Base-by-base conservation (phyloP, 2,888 invertebrate species). In the Dicyrtomina minuta region DNA sequence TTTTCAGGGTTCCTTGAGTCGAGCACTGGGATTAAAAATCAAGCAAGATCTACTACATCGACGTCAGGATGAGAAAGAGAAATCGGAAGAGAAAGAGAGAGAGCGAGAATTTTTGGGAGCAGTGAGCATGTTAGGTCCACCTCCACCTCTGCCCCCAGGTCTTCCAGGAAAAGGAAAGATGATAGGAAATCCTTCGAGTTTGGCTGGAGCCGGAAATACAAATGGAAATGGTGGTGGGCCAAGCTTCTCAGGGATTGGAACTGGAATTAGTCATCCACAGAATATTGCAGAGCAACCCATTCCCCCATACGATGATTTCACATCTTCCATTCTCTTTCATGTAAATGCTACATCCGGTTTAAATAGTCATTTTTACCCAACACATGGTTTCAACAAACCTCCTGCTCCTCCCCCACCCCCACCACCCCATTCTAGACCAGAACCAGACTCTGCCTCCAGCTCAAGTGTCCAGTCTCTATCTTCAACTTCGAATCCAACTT, bases 1-100 rank as follows among this genome's bases (percentile, higher is more conserved):
- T 70, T 72, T 82, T n/a, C 83, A 90, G 90, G 90, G 90, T 72
- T 90, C 90, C 59, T 84, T 90, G 81, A 88, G 88, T 71, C 85
- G 90, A 71, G 90, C 90, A 3, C 82, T 90, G 46, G 90, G 90
- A 56, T 80, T 86, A 41, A 84, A 80, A 70, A 75, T 81, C 60
- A 80, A 80, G 59, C 79, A 79, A 68, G 80, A 80, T 24, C 81
- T 71, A 81, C 88, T 4, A 86, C 88, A 77, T 85, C 86, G 73
- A 2, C 72, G 77, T n/a, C 73, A 74, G 22, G 74, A 72, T n/a
- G 75, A 76, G 62, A 74, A 74, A 65, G 62, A 70, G 22, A 75
- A 76, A 66, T 70, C 70, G 27, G 72, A 74, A 58, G 73, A 73
- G 22, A 67, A 72, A 22, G 58, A 58, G 5, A 26, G 33, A 15